Conservation (phyloP, 2,113 vertebrate species). For the Trematocara nigrifrons region DNA sequence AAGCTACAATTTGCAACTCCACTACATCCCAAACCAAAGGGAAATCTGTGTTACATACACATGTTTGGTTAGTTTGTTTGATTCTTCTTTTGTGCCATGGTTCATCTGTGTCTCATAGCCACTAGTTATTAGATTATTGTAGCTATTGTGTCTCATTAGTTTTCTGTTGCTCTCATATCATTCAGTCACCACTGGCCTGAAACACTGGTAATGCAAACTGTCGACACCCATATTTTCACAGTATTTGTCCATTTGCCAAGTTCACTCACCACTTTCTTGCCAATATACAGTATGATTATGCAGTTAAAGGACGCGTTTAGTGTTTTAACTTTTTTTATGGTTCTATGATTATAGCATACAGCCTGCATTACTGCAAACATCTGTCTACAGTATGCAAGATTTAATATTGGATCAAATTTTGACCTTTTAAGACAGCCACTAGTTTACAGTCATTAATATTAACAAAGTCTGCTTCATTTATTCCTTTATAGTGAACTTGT, state of each 20-base stretch:
- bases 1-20: slow-evolving; percentile 15
- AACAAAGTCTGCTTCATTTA: not conserved
- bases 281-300: not conserved
- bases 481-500: not conserved
- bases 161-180: not conserved
- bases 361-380: not conserved
- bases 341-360: not conserved
- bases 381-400: not conserved
- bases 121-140: slow-evolving; percentile 2
- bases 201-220: slow-evolving; percentile 1
- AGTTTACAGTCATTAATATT: not conserved
- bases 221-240: slow-evolving; percentile 18
- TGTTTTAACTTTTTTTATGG: slow-evolving; percentile 1
- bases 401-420: not conserved
- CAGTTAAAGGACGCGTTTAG: not conserved
- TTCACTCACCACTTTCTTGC: not conserved
- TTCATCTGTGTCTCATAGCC: slow-evolving; percentile 2
- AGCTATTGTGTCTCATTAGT: slow-evolving; percentile 4
- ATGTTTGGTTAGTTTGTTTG: slow-evolving; percentile 10
- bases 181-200: slow-evolving; percentile 11
- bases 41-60: slow-evolving; percentile 18
- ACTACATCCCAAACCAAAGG: slow-evolving; percentile 60
- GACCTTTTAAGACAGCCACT: not conserved
- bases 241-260: slow-evolving; percentile 36
- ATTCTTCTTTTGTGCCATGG: slow-evolving; percentile 48